phyloP scores from a whole-genome alignment of 1,140 invertebrate genomes.

The Daktulosphaira vitifoliae region DNA sequence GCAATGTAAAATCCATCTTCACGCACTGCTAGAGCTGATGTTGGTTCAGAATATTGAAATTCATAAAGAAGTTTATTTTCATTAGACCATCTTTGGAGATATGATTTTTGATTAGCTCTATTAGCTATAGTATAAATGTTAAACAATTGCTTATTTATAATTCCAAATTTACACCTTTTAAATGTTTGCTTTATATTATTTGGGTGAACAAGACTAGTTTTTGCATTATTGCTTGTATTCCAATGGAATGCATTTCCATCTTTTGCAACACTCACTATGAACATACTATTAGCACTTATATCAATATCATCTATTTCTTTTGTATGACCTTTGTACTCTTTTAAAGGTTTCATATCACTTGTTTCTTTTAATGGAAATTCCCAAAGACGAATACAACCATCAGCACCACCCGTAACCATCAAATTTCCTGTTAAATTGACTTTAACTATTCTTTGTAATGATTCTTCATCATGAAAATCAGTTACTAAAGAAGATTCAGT shows the following conservation, averaged over 20 bases:
- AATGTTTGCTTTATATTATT: slow-evolving; percentile 39
- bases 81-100: slow-evolving; percentile 49
- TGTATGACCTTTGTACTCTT: slow-evolving; percentile 57
- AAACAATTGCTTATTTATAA: slow-evolving; percentile 5
- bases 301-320: slow-evolving; percentile 88
- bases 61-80: slow-evolving; percentile 36
- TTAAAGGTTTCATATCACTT: slow-evolving; percentile 28
- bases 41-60: slow-evolving; percentile 47
- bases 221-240: slow-evolving; percentile 56
- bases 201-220: slow-evolving; percentile 54
- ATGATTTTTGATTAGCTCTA: slow-evolving; percentile 37
- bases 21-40: slow-evolving; percentile 78
- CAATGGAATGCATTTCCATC: slow-evolving; percentile 76
- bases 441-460: slow-evolving; percentile 76
- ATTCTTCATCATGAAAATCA: slow-evolving; percentile 52
- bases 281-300: slow-evolving; percentile 66
- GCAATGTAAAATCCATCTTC: slow-evolving; percentile 85
- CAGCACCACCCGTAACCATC: slow-evolving; percentile 83
- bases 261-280: slow-evolving; percentile 73
- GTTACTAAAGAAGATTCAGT: slow-evolving; percentile 9
- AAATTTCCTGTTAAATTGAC: slow-evolving; percentile 65
- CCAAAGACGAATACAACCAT: slow-evolving; percentile 82
- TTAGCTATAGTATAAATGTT: slow-evolving; percentile 18
- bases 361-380: slow-evolving; percentile 69
- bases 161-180: slow-evolving; percentile 40